Percentiles rank a stretch among this genome's conserved stretches.
Evolutionary conservation across 2,113 vertebrate genomes (phyloP).

Genomic region (Elaphurus davidianus): DNA sequence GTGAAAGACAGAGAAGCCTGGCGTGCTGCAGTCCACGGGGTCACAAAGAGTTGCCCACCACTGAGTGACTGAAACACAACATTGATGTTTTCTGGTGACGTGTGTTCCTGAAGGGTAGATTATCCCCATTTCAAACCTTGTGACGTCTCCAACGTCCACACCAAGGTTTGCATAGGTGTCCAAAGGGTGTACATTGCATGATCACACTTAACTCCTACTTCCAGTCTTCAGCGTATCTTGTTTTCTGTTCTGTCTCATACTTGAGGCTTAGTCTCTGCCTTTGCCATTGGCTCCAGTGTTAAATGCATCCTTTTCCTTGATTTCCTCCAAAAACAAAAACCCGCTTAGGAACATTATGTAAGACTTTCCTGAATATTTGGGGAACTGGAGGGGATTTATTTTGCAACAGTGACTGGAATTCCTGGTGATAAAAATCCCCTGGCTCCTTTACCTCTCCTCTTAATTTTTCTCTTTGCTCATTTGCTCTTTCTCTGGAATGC

Average conservation of each 20-base stretch:
- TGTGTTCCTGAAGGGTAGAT: neutral
- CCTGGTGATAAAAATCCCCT: neutral
- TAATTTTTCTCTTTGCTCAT: neutral
- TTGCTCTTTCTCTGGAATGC: neutral
- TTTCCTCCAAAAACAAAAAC: neutral
- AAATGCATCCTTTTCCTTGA: neutral
- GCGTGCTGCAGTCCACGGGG: neutral
- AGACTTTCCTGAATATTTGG: neutral
- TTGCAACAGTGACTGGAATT: neutral
- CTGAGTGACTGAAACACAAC: neutral
- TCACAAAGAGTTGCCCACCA: neutral
- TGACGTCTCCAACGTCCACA: neutral
- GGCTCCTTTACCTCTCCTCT: neutral
- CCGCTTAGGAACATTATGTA: neutral
- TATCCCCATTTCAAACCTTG: neutral
- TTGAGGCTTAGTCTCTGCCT: neutral
- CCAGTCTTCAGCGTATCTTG: neutral
- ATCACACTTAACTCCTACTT: neutral
- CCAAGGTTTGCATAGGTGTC: neutral
- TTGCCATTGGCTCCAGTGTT: neutral
- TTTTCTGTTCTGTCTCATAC: neutral
- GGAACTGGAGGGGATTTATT: neutral
- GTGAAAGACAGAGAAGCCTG: neutral
- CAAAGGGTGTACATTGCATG: neutral
- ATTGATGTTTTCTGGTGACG: neutral